A percentile compares a stretch with the other conserved stretches of the same genome.
These are phyloP conservation scores for Myiotriccus ornatus DNA, from an alignment of 2,797 vertebrate genomes.

Conservation along the genomic window DNA sequence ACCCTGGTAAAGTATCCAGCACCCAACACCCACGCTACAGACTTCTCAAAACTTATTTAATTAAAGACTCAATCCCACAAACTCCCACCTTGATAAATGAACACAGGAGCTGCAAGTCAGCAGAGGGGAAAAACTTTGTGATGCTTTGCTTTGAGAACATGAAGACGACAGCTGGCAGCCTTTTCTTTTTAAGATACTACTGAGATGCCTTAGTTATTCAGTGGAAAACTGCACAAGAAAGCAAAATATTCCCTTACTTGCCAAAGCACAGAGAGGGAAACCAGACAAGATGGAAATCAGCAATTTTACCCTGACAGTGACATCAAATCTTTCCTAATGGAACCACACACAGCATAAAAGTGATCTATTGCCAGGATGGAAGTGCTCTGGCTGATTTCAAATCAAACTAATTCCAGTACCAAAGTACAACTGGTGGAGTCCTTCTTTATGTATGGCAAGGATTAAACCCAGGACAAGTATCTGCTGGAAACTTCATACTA, in stretches of 20 bases:
- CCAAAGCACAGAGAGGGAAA: constrained; percentile 16
- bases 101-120: not conserved
- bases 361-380: not conserved
- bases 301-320: not conserved
- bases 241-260: constrained; percentile 1
- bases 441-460: not conserved
- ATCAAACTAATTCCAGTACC: constrained; percentile 5
- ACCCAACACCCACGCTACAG: not conserved
- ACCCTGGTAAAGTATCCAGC: not conserved
- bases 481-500: not conserved
- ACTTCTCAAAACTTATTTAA: not conserved
- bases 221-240: constrained; percentile 19
- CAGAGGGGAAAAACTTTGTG: not conserved
- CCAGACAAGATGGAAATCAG: constrained; percentile 36
- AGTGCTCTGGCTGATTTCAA: constrained; percentile 37
- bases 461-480: not conserved
- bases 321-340: constrained; percentile 50
- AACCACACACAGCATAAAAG: constrained; percentile 12
- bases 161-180: not conserved
- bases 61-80: not conserved
- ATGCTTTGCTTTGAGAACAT: not conserved
- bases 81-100: not conserved
- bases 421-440: not conserved
- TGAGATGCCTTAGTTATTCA: not conserved
- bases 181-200: not conserved